A percentile compares a stretch with the other conserved stretches of the same genome.
Evolutionary conservation across 2,797 vertebrate species (phyloP).

Genomic region (Neosalanx taihuensis): DNA sequence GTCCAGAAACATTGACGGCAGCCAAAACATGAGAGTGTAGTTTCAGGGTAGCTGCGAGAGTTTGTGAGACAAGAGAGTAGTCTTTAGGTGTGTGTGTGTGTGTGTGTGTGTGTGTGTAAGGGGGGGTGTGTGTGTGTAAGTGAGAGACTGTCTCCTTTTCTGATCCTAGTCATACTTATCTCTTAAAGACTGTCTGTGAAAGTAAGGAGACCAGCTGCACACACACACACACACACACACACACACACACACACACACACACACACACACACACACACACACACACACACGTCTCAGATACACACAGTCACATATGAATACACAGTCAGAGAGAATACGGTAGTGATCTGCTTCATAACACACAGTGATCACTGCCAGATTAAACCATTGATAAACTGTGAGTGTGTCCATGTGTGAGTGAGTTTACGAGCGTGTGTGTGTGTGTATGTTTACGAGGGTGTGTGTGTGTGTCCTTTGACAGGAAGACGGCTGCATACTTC

Average conservation of each 20-base stretch:
- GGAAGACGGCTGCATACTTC: conserved; percentile 2
- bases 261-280: no score
- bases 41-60: background rate
- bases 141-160: background rate
- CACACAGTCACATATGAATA: background rate
- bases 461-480: background rate
- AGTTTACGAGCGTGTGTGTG: background rate
- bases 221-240: background rate
- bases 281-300: no score
- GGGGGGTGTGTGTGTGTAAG: no score
- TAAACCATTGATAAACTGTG: background rate
- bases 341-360: background rate
- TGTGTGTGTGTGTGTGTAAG: no score
- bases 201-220: background rate
- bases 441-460: background rate
- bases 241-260: no score
- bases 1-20: no score
- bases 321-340: background rate
- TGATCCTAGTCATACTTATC: background rate
- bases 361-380: background rate
- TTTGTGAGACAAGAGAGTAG: background rate
- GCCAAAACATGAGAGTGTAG: background rate
- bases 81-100: background rate
- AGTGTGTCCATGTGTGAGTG: background rate
- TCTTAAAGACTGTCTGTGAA: background rate